Conservation (phyloP, 1,140 invertebrate genomes). For the Branchinecta lindahli region DNA sequence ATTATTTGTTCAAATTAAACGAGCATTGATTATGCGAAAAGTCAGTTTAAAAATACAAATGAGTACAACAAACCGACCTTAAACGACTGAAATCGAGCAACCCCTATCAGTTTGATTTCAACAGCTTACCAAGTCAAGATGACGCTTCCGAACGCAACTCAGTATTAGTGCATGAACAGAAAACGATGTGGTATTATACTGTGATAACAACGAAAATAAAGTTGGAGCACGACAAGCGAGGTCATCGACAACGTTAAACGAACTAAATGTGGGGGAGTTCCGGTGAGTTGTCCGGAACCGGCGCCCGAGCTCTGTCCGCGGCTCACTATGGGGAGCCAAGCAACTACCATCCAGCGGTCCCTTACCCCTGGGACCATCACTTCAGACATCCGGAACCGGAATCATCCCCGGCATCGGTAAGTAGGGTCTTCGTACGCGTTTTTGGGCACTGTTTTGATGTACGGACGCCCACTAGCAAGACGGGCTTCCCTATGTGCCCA, state of each 20-base stretch:
- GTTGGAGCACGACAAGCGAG: not conserved
- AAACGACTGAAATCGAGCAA: too few species aligned
- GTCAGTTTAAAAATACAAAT: too few species aligned
- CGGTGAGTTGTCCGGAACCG: not conserved
- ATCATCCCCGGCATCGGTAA: not conserved
- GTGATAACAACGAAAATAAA: slow-evolving; percentile 1
- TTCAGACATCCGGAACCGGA: not conserved
- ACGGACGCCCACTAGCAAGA: too few species aligned
- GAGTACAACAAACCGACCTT: too few species aligned
- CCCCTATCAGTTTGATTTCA: too few species aligned
- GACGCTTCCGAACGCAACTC: too few species aligned
- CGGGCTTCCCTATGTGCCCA: too few species aligned
- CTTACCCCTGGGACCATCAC: not conserved
- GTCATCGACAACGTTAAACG: not conserved
- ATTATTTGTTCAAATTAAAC: too few species aligned
- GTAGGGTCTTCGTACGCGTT: not conserved
- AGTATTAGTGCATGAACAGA: too few species aligned
- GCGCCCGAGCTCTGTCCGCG: not conserved
- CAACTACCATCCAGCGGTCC: not conserved
- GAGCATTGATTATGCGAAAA: too few species aligned
- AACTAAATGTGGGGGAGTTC: not conserved
- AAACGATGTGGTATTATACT: not conserved
- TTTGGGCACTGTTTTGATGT: too few species aligned
- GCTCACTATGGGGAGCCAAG: not conserved
- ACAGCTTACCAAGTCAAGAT: too few species aligned